phyloP scores from a whole-genome alignment of 1,140 invertebrate genomes.

The Eciton burchellii region DNA sequence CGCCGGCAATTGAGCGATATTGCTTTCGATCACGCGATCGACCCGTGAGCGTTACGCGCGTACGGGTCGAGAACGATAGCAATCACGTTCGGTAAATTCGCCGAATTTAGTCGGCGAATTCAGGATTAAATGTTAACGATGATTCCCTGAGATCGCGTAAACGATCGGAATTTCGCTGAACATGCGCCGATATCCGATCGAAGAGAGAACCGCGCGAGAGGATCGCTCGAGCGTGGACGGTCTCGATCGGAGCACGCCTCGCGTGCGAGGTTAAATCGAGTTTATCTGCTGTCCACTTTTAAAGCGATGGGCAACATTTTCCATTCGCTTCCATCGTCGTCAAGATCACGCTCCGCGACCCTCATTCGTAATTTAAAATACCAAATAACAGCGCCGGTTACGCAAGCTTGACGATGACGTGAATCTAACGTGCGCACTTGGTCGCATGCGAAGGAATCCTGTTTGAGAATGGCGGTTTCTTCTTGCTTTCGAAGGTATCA shows the following conservation, averaged over 20 bases:
- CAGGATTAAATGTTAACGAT: not conserved
- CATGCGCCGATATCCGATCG: not conserved
- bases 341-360: not conserved
- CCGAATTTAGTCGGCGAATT: constrained; percentile 9
- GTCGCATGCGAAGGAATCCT: not conserved
- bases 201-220: not conserved
- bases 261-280: no score
- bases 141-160: not conserved
- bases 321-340: not conserved
- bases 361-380: constrained; percentile 1
- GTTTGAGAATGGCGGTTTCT: no score
- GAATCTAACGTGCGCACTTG: not conserved
- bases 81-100: constrained; percentile 7
- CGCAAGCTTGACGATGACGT: constrained; percentile 7
- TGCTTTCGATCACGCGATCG: constrained; percentile 33
- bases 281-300: no score
- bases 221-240: not conserved
- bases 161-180: not conserved
- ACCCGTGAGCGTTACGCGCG: not conserved
- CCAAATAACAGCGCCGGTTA: constrained; percentile 15
- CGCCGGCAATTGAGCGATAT: constrained; percentile 36
- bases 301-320: not conserved
- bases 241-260: not conserved
- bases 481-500: no score
- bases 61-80: constrained; percentile 41